Evolutionary conservation across 2,113 vertebrate genomes (phyloP).

Genomic region (Chitala chitala): DNA sequence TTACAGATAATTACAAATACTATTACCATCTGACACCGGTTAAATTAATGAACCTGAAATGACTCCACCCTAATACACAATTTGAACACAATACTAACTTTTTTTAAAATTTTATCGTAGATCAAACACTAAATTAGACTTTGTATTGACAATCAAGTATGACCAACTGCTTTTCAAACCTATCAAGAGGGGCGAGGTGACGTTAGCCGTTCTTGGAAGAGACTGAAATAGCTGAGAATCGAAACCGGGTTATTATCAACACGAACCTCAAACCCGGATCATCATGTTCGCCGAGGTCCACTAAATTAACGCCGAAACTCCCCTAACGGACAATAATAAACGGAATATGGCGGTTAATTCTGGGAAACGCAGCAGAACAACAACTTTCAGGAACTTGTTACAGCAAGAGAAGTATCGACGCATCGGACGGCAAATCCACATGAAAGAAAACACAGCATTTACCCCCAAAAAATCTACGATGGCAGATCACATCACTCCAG

Average conservation of each 20-base stretch:
- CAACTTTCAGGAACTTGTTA: conserved; percentile 10
- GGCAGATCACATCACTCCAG: not conserved
- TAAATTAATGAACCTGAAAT: no score
- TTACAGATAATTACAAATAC: no score
- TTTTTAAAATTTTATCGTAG: no score
- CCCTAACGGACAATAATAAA: not conserved
- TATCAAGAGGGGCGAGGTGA: conserved; percentile 1
- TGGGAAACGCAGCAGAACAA: not conserved
- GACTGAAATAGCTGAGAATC: not conserved
- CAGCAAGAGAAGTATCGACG: not conserved
- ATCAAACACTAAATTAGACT: no score
- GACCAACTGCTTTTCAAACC: not conserved
- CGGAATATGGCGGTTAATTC: conserved; percentile 12
- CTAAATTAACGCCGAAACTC: not conserved
- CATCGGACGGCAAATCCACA: not conserved
- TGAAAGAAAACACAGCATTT: not conserved
- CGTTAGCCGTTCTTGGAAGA: not conserved
- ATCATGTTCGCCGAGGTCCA: not conserved
- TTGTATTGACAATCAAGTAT: no score
- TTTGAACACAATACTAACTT: no score
- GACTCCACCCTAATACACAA: no score
- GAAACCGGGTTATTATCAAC: not conserved
- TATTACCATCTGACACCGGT: no score
- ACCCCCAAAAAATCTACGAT: not conserved
- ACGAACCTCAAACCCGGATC: not conserved